Percentiles rank a stretch among this genome's conserved stretches.
These are phyloP conservation scores for Sebastes hubbsi DNA, from an alignment of 2,797 vertebrate species.

Conservation along the genomic window DNA sequence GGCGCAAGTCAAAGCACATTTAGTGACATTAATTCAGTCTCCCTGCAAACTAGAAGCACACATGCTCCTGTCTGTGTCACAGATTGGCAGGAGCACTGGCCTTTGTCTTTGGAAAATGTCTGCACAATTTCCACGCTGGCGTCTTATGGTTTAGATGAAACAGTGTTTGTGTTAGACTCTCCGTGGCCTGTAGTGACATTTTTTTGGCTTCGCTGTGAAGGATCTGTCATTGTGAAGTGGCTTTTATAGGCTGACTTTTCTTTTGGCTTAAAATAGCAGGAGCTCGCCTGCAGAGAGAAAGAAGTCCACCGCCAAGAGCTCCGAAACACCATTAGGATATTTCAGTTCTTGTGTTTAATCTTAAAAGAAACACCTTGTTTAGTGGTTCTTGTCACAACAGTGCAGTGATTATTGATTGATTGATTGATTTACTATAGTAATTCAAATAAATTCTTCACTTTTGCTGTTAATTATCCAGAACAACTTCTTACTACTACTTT, in stretches of 20 bases:
- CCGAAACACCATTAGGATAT: not conserved
- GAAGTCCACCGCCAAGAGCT: not conserved
- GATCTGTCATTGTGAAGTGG: conserved; percentile 51
- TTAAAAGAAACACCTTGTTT: not conserved
- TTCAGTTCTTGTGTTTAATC: not conserved
- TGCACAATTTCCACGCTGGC: conserved; percentile 49
- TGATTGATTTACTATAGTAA: not conserved
- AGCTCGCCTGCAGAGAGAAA: conserved; percentile 15
- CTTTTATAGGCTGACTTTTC: conserved; percentile 58
- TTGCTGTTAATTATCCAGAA: not conserved
- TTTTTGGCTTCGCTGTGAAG: conserved; percentile 39
- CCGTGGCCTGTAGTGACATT: conserved; percentile 32
- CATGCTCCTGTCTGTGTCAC: conserved; percentile 25
- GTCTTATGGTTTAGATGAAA: conserved; percentile 36
- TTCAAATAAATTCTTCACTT: not conserved
- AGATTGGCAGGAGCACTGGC: conserved; percentile 49
- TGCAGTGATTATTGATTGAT: not conserved
- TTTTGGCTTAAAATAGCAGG: conserved; percentile 60
- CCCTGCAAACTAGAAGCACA: conserved; percentile 23
- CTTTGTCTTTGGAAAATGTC: conserved; percentile 65
- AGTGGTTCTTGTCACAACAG: not conserved
- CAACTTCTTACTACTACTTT: not conserved
- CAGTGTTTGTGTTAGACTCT: conserved; percentile 35
- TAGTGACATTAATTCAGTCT: conserved; percentile 47
- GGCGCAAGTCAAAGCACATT: conserved; percentile 43